Evolutionary conservation across 2,888 invertebrate species (phyloP).

Genomic region (Euplexia lucipara): DNA sequence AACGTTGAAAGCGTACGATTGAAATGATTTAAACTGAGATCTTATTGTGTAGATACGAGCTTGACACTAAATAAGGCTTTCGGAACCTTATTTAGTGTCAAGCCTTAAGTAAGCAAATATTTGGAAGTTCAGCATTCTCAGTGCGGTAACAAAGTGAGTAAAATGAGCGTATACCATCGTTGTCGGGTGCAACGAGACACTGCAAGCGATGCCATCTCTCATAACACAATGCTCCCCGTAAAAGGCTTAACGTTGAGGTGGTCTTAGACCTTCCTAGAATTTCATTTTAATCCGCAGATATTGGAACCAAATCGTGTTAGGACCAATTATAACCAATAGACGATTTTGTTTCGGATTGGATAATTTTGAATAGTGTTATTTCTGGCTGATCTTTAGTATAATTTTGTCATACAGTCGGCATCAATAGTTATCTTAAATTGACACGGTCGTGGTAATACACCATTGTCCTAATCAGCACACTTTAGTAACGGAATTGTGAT

Average conservation of each 20-base stretch:
- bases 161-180: slow-evolving; percentile 53
- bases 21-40: slow-evolving; percentile 16
- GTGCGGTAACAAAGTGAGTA: slow-evolving; percentile 42
- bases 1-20: slow-evolving; percentile 1
- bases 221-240: slow-evolving; percentile 74
- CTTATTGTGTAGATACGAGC: neutral
- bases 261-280: slow-evolving; percentile 74
- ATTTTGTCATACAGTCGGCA: neutral
- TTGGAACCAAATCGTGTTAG: slow-evolving; percentile 42
- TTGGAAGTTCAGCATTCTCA: slow-evolving; percentile 51
- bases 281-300: slow-evolving; percentile 42
- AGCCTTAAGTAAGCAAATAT: slow-evolving; percentile 42
- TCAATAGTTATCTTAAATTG: neutral
- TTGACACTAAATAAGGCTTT: slow-evolving; percentile 29
- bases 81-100: too few species aligned
- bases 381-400: slow-evolving; percentile 2
- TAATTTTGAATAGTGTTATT: slow-evolving; percentile 3
- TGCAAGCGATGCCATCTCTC: slow-evolving; percentile 71
- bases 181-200: slow-evolving; percentile 69
- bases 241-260: slow-evolving; percentile 72
- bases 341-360: slow-evolving; percentile 29
- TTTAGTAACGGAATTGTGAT: slow-evolving; percentile 5
- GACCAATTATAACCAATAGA: slow-evolving; percentile 29
- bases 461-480: slow-evolving; percentile 8
- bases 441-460: neutral